These are phyloP conservation scores for Guaruba guarouba DNA, from an alignment of 2,113 vertebrate species.

Conservation along the genomic window DNA sequence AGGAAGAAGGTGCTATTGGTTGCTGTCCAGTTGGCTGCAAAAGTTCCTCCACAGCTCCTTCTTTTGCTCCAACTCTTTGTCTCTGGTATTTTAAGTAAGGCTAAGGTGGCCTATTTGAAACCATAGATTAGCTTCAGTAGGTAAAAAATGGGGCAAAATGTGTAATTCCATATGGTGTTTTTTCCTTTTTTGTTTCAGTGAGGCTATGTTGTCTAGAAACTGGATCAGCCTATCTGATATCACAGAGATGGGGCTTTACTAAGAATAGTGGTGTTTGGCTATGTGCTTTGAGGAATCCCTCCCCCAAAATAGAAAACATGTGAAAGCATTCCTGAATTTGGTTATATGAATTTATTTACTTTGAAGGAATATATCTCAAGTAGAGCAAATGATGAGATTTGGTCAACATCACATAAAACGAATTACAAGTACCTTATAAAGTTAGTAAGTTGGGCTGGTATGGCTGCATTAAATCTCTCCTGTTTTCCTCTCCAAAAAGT, in stretches of 20 bases:
- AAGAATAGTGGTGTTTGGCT: neutral
- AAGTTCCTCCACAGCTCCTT: neutral
- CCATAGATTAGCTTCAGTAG: neutral
- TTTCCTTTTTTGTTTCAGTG: neutral
- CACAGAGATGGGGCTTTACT: neutral
- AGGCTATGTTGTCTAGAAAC: neutral
- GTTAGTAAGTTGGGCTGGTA: neutral
- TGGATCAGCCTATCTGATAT: neutral
- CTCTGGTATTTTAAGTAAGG: neutral
- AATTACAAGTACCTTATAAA: neutral
- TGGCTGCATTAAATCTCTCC: neutral
- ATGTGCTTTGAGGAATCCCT: neutral
- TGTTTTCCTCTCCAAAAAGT: neutral
- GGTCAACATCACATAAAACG: neutral
- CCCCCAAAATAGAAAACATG: neutral
- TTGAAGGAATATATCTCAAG: neutral
- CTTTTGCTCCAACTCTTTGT: neutral
- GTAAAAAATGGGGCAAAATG: neutral
- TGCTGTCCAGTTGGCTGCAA: neutral
- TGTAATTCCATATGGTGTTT: neutral
- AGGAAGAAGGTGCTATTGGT: neutral
- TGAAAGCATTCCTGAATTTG: neutral
- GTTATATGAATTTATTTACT: neutral
- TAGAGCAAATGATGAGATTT: neutral
- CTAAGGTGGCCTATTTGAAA: neutral